Base-by-base conservation (phyloP, 2,888 invertebrate species). In the Monopis laevigella region DNA sequence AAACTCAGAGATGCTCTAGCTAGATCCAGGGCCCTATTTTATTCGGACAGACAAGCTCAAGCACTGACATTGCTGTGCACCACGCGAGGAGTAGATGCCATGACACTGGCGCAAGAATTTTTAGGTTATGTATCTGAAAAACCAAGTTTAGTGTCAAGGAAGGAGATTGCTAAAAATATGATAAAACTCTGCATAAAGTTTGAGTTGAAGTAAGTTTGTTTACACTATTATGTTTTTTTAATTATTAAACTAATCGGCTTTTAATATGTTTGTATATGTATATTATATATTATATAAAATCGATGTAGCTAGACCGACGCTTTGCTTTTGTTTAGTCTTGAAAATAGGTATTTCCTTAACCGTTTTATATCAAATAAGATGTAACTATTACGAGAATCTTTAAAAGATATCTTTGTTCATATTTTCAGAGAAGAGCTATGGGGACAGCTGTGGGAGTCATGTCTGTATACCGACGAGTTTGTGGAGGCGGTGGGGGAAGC, bases 401-500 rank as follows among this genome's bases (percentile, higher is more conserved):
- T n/a, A 28, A 6, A 28, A 28, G 11, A n/a, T 14, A 32, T 6
- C 14, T 5, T 14, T 32, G 5, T 30, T 26, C 11, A 18, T 26
- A 6, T 39, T 52, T 51, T 14, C 47, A 82, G 82, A 39, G 71
- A 77, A 14, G 74, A 72, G 41, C 46, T 82, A 29, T 81, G 81
- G 78, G 54, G 50, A 24, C 55, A 51, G 24, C 52, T 81, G 42
- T 81, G 81, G 82, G 82, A 82, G 45, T 62, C 65, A 41, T 67
- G 78, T 47, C 77, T 67, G 60, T 65, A 72, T 17, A 80, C 82
- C 50, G 83, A 84, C 43, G 77, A 83, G 16, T 81, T 85, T 40
- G 83, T 88, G 6, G 85, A 84, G 56, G 84, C 84, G 2, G 68
- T 86, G 19, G 88, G 87, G 43, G 82, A 89, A 39, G 87, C 89